phyloP scores from a whole-genome alignment of 2,113 vertebrate genomes.

The Nymphicus hollandicus region DNA sequence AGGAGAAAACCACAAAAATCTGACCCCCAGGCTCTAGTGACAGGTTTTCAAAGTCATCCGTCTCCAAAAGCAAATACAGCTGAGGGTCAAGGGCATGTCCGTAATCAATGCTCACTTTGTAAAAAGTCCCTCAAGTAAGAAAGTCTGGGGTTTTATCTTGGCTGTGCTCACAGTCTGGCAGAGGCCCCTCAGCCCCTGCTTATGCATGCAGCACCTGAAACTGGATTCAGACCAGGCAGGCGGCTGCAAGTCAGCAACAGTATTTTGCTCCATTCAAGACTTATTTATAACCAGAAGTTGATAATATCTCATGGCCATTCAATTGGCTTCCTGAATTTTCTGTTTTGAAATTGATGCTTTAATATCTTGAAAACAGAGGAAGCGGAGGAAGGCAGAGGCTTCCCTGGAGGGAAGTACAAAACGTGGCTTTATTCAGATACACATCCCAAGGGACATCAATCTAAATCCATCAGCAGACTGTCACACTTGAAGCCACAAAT shows the following conservation, averaged over 20 bases:
- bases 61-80: background rate
- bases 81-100: background rate
- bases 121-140: background rate
- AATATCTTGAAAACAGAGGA: conserved; percentile 17
- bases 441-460: background rate
- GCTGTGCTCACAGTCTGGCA: background rate
- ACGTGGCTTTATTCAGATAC: background rate
- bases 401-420: conserved; percentile 30
- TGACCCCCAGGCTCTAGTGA: background rate
- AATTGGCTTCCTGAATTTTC: conserved; percentile 53
- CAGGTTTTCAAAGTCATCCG: background rate
- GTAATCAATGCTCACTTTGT: background rate
- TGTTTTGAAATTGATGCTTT: conserved; percentile 13
- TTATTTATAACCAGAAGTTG: background rate
- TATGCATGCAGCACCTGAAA: background rate
- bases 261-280: background rate
- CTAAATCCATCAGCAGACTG: conserved; percentile 13
- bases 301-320: conserved; percentile 33
- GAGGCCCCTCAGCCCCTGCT: background rate
- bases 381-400: background rate
- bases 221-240: background rate
- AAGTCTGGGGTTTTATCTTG: background rate
- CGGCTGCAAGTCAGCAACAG: background rate
- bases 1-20: background rate
- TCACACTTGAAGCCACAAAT: background rate